Conservation (phyloP, 2,113 vertebrate species). For the Neomonachus schauinslandi region DNA sequence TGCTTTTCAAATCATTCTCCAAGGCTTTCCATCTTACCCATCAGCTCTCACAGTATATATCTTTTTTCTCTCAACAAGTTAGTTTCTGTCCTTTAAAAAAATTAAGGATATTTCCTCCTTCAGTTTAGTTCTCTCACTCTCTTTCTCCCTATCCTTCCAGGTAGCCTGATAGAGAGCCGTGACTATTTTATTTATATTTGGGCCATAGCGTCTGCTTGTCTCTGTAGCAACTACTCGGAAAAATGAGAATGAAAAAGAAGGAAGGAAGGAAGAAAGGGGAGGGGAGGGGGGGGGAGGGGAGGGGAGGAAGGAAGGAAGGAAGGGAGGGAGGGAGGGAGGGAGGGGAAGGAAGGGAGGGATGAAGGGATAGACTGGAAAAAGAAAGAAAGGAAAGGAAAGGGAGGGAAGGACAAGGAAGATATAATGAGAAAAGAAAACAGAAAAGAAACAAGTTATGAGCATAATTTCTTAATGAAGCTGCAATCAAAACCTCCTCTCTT, state of each 20-base stretch:
- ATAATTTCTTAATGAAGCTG: background rate
- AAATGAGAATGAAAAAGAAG: background rate
- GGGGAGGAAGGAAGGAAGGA: too few relatives aligned
- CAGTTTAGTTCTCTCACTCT: background rate
- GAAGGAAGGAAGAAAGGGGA: background rate
- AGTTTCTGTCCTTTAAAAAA: background rate
- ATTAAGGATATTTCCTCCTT: background rate
- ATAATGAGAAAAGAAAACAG: background rate
- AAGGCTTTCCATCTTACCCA: background rate
- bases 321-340: background rate
- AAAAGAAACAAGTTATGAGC: background rate
- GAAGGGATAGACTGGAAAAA: background rate
- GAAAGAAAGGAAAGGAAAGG: background rate
- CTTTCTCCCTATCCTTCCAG: background rate
- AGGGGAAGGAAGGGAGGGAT: background rate
- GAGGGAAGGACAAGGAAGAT: background rate
- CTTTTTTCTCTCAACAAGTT: background rate
- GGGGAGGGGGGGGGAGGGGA: background rate
- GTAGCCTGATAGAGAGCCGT: background rate
- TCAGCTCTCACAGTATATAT: background rate
- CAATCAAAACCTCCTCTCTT: background rate
- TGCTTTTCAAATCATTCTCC: background rate
- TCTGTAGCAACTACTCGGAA: slow-evolving; percentile 10
- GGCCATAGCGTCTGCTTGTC: background rate
- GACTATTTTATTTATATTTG: background rate